Base-by-base conservation (phyloP, 2,888 invertebrate species). In the Phyllotreta cruciferae region DNA sequence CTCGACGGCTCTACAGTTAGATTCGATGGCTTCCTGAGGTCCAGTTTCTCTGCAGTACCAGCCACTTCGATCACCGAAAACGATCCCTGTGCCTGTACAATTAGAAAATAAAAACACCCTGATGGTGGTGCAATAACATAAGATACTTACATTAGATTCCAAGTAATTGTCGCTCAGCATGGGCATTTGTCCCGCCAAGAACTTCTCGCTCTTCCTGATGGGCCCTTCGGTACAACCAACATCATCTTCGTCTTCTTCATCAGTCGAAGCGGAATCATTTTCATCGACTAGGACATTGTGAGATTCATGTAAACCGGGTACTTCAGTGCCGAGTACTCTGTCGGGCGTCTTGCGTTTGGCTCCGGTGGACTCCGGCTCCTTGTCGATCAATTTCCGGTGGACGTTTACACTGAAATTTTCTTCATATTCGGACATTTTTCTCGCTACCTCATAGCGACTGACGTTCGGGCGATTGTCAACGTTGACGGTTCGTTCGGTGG, bases 371-470 rank as follows among this genome's bases (percentile, higher is more conserved):
- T 6, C 50, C 8, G 9, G n/a, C 4, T 50, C 36, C 36, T 24
- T 13, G 7, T 13, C 14, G 3, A n/a, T 8, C 50, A 35, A 7
- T 36, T 55, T 39, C 5, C 58, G 55, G 10, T 36, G 60, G 36
- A 56, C 62, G 49, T 53, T 57, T 54, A 58, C 68, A 71, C 71
- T 68, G 50, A 70, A 68, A 71, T 68, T 71, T 71, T 69, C 61
- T 45, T 62, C 50, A 56, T 63, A 49, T 49, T 71, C 66, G 14
- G 61, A 67, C 71, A 71, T 73, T 56, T 68, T 71, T 37, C 10
- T 56, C 37, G 64, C 45, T 24, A 50, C 54, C 34, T 39, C 52
- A 54, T 60, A 37, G 37, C 62, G 24, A 13, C 44, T 60, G 63
- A 52, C 60, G 62, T 39, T 45, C 45, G 44, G 9, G 6, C 37